Conservation (phyloP, 2,888 invertebrate genomes). For the Lasius platythorax region DNA sequence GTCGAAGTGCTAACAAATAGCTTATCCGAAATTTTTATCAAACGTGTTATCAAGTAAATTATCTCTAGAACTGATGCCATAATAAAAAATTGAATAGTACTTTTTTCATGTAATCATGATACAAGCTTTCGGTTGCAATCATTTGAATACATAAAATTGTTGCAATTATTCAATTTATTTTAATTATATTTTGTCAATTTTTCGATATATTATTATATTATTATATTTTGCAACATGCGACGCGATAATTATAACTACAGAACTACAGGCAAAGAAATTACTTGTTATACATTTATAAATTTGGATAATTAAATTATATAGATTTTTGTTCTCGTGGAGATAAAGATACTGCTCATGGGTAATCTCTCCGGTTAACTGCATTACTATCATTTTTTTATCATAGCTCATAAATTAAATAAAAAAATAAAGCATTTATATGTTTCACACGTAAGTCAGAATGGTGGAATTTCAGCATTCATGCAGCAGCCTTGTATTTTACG, state of each 20-base stretch:
- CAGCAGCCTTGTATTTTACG: not conserved
- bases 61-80: not conserved
- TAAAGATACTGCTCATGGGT: not conserved
- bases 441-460: not conserved
- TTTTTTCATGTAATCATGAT: no score
- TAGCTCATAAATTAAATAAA: conserved; percentile 1
- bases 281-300: not conserved
- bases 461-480: not conserved
- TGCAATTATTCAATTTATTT: not conserved
- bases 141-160: not conserved
- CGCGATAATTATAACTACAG: not conserved
- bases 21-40: not conserved
- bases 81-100: no score
- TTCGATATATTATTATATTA: no score
- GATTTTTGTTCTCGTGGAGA: no score
- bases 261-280: not conserved
- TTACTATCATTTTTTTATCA: not conserved
- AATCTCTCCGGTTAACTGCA: not conserved
- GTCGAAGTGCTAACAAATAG: not conserved
- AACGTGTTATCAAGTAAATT: not conserved
- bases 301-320: no score
- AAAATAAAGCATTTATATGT: not conserved
- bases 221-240: no score
- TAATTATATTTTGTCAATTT: no score
- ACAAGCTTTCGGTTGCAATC: not conserved